Evolutionary conservation across 2,797 vertebrate genomes (phyloP), one percentile per base, ranked within the genome.

Genomic region (Melanotaenia boesemani): DNA sequence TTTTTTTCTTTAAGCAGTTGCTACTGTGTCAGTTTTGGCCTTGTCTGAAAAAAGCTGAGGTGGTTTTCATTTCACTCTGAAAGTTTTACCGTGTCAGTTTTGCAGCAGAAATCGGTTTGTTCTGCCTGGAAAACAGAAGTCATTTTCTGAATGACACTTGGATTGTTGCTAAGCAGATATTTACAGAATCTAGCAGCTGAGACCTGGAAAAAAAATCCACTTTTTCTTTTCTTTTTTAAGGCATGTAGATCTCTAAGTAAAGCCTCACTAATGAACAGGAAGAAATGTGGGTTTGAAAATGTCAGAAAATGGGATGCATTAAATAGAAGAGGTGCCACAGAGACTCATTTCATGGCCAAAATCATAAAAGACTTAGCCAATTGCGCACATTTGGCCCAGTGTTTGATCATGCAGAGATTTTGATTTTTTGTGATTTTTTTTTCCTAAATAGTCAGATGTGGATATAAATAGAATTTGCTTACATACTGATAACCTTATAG

Each of bases 61-160:
- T 52, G 63, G 67, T 60, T 72, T 86, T 79, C 11, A 67, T 77
- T 70, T 63, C 18, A 46, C 44, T 44, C 15, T 46, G 44, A 16
- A 46, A 7, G 44, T 18, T 46, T 46, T 20, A 18, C 15, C 18
- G 16, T 46, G 44, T 18, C 18, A 46, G 16, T 28, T n/a, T 30
- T 1, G 64, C 10, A 68, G 62, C 39, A 22, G 63, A 69, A 69
- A 30, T 56, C 67, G 77, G 77, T 57, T 76, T 76, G 79, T 67
- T 63, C 63, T 67, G 73, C 36, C 64, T 63, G 78, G 56, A 52
- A 84, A 90, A 92, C 89, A 92, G 93, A 94, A 91, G 88, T 92
- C 37, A 15, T 84, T 91, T 88, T 81, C 59, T 83, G 65, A 87
- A 74, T 88, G 82, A 77, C 46, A 50, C 61, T 82, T 30, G 62